A percentile compares a stretch with the other conserved stretches of the same genome.
Conservation (phyloP, 1,140 invertebrate genomes). For the Eupristina koningsbergeri region DNA sequence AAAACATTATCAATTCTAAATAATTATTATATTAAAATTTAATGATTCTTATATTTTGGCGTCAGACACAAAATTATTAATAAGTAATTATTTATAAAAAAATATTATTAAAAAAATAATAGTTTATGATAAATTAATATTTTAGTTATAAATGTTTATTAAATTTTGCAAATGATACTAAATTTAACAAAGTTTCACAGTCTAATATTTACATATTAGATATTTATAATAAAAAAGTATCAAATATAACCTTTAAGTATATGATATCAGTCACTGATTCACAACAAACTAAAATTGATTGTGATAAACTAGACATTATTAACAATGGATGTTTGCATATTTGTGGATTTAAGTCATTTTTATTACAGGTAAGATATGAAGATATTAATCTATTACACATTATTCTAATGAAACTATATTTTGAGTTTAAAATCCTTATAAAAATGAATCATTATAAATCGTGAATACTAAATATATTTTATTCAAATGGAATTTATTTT, state of each 20-base stretch:
- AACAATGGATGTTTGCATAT: not conserved
- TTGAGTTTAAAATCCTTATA: not conserved
- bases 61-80: too few species aligned
- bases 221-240: conserved; percentile 69
- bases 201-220: conserved; percentile 75
- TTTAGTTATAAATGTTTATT: conserved; percentile 76
- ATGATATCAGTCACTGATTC: conserved; percentile 58
- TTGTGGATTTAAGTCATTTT: conserved; percentile 4
- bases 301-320: not conserved
- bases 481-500: too few species aligned
- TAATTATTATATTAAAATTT: too few species aligned
- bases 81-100: not conserved
- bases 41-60: too few species aligned
- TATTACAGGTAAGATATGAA: not conserved
- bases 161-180: conserved; percentile 67
- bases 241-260: conserved; percentile 68
- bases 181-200: conserved; percentile 70
- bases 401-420: not conserved
- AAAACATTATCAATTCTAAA: too few species aligned
- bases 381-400: not conserved
- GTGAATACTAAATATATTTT: too few species aligned
- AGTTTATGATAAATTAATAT: not conserved
- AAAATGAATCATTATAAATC: too few species aligned
- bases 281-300: conserved; percentile 59
- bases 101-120: not conserved